Evolutionary conservation across 35 echinoderm and acorn worm genomes (phyloP).

Genomic region (Chiridota heheva): DNA sequence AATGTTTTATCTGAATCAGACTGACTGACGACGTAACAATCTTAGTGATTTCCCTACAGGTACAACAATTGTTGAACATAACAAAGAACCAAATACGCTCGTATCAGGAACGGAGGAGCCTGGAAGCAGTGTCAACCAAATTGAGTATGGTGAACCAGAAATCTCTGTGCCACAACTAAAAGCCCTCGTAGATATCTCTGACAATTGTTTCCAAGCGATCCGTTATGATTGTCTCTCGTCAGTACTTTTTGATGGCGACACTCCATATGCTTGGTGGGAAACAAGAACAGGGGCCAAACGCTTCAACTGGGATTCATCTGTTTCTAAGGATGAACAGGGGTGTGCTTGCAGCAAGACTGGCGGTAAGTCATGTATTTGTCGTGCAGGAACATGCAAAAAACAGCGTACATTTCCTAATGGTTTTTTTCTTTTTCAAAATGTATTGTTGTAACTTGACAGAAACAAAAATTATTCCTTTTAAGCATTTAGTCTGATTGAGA

Average conservation of each 20-base stretch:
- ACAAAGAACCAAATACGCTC: too few species aligned
- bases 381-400: too few species aligned
- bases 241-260: constrained; percentile 22
- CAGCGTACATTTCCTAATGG: too few species aligned
- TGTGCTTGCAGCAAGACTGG: constrained; percentile 18
- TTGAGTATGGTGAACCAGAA: constrained; percentile 33
- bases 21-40: too few species aligned
- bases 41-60: too few species aligned
- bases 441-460: too few species aligned
- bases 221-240: constrained; percentile 34
- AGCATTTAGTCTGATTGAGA: too few species aligned
- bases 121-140: constrained; percentile 14
- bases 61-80: too few species aligned
- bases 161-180: constrained; percentile 31
- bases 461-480: too few species aligned
- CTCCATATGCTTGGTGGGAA: constrained; percentile 41
- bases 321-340: neutral
- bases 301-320: neutral
- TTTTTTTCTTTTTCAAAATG: too few species aligned
- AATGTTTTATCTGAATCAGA: too few species aligned
- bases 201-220: neutral
- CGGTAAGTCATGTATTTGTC: too few species aligned
- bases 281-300: constrained; percentile 10
- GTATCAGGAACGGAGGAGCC: constrained; percentile 44
- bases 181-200: constrained; percentile 16